phyloP scores from a whole-genome alignment of 2,888 invertebrate species.

The Pecten maximus region DNA sequence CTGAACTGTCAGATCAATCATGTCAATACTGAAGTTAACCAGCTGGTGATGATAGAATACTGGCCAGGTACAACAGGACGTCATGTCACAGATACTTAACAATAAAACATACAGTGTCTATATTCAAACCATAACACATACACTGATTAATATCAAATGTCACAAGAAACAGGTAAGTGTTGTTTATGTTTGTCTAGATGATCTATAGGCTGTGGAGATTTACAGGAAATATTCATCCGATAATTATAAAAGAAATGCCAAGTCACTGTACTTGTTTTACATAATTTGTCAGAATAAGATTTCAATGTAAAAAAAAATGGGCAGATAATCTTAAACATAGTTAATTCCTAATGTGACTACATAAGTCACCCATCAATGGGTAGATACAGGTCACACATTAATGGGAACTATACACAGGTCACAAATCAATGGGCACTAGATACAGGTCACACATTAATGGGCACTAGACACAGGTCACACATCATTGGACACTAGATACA shows the following conservation, averaged over 20 bases:
- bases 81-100: neutral
- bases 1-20: neutral
- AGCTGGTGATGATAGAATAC: neutral
- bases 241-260: neutral
- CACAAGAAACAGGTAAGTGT: neutral
- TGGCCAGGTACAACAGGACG: neutral
- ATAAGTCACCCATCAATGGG: neutral
- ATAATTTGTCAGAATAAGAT: neutral
- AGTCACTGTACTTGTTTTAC: neutral
- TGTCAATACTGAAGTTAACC: neutral
- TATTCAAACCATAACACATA: neutral
- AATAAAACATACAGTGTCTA: neutral
- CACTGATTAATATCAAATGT: neutral
- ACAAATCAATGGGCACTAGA: neutral
- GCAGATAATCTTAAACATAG: no score
- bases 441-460: no score
- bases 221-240: neutral
- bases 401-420: neutral
- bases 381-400: no score
- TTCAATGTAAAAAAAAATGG: no score
- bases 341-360: neutral
- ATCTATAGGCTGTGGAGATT: neutral
- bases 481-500: neutral
- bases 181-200: neutral
- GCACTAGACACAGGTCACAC: no score